Conservation (phyloP, 2,888 invertebrate genomes). For the Plemyria rubiginata region DNA sequence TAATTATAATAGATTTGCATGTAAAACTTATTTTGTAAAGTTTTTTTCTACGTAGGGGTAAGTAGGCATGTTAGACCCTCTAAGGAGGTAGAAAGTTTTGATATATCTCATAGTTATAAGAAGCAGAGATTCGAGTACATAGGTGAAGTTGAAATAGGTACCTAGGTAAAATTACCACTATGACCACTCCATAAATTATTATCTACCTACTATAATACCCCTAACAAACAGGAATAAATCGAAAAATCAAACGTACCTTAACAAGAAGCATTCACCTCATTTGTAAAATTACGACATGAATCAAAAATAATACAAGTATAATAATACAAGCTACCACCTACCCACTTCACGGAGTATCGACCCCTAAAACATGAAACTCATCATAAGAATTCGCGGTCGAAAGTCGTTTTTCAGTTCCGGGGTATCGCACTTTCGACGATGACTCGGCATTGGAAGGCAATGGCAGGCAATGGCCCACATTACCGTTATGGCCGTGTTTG, state of each 20-base stretch:
- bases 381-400: conserved; percentile 4
- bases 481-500: conserved; percentile 38
- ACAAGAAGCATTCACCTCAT: conserved; percentile 3
- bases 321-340: too few species aligned
- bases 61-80: too few species aligned
- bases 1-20: too few species aligned
- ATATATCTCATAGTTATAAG: too few species aligned
- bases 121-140: too few species aligned
- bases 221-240: not conserved
- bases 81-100: too few species aligned
- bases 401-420: conserved; percentile 25
- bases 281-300: not conserved
- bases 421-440: conserved; percentile 30
- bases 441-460: conserved; percentile 26
- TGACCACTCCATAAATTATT: too few species aligned
- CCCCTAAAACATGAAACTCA: conserved; percentile 16
- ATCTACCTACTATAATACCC: not conserved
- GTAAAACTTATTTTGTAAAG: too few species aligned
- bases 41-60: too few species aligned
- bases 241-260: not conserved
- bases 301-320: not conserved
- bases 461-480: conserved; percentile 38
- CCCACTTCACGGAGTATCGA: conserved; percentile 12
- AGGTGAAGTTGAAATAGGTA: too few species aligned
- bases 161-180: too few species aligned